Percentiles rank a stretch among this genome's conserved stretches.
phyloP scores from a whole-genome alignment of 2,797 vertebrate species.

The Ceyx erithaca region DNA sequence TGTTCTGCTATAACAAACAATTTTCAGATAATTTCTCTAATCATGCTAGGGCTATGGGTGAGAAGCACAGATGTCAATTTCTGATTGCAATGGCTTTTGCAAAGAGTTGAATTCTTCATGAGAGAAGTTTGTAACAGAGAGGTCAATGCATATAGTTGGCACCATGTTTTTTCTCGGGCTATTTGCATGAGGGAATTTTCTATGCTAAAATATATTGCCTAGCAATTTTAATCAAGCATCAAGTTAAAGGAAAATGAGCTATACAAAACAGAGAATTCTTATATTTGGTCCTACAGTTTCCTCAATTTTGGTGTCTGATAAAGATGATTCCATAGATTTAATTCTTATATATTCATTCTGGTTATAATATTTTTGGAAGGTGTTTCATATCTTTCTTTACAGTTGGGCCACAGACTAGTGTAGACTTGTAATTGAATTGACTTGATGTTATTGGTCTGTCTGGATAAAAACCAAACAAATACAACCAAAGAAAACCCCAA shows the following conservation, averaged over 20 bases:
- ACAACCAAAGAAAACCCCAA: too few relatives aligned
- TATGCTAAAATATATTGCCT: not conserved
- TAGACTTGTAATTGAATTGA: not conserved
- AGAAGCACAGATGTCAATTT: constrained; percentile 36
- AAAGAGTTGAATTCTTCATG: not conserved
- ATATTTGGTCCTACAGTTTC: not conserved
- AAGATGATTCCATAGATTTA: not conserved
- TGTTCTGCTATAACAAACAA: not conserved
- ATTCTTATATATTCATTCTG: not conserved
- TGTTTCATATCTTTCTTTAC: not conserved
- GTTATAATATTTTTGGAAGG: not conserved
- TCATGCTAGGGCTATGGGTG: not conserved
- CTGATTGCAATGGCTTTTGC: constrained; percentile 21
- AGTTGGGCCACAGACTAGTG: not conserved
- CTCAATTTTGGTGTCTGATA: not conserved
- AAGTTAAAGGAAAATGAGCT: not conserved
- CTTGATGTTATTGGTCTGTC: accelerated
- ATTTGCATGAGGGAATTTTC: not conserved
- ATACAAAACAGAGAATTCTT: not conserved
- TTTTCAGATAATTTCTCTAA: constrained; percentile 9
- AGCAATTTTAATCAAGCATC: not conserved
- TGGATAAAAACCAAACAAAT: not conserved
- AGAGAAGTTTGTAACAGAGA: not conserved
- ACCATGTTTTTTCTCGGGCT: not conserved
- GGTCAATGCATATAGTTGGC: not conserved